Base-by-base conservation (phyloP, 2,888 invertebrate genomes). In the Ornithoptera priamus region DNA sequence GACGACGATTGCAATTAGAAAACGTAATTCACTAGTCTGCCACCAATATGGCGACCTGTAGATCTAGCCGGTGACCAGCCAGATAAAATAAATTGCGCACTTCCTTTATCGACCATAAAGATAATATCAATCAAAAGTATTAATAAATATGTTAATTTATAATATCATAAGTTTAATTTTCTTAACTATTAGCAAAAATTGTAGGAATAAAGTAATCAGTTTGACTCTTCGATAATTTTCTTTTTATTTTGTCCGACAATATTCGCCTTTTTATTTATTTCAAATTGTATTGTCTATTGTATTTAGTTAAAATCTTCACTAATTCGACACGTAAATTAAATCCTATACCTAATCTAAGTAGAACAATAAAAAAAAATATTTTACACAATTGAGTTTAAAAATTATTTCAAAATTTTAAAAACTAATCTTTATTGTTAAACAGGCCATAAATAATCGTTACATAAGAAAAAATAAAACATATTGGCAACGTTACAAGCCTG, bases 1-100 rank as follows among this genome's bases (percentile, higher is more conserved):
- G 90, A 92, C 94, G 95, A 95, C 95, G 94, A 94, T 89, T 87
- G 87, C 85, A 83, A 83, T 77, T 53, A 76, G 83, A 84, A 86
- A 88, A 89, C 87, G 83, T 78, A 80, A 86, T 88, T 86, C 90
- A 89, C 89, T 86, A 78, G 89, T 89, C 90, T 93, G 95, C 94
- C 95, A 94, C 94, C 89, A 92, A 93, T 92, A 95, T 95, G 95
- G 95, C 95, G 95, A 95, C 94, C 85, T 86, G 83, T 85, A 67
- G 67, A 63, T 63, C 90, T 83, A 86, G 84, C 87, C 88, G 89
- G 94, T 90, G 85, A 83, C 85, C 85, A 85, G 83, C 82, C 87
- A 87, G 86, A 85, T 79, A 78, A 76, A 75, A 80, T 79, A 77
- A 74, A 78, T 82, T 87, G 89, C 90, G 90, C 90, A 92, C 90